These are phyloP conservation scores for Temnothorax nylanderi DNA, from an alignment of 1,140 invertebrate species.

Conservation along the genomic window DNA sequence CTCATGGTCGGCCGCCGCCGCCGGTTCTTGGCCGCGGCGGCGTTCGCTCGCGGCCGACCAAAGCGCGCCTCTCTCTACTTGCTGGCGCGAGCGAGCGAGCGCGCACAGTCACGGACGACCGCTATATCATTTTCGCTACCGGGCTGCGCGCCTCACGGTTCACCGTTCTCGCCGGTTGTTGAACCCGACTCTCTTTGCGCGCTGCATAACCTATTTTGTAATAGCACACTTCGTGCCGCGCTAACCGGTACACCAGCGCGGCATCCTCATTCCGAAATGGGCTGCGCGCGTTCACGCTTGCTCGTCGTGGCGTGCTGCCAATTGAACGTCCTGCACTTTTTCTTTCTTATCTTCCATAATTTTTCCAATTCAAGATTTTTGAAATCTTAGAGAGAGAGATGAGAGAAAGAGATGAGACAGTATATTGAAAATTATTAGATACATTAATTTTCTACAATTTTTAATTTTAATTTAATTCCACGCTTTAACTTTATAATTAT, in stretches of 20 bases:
- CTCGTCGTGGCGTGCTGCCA: constrained; percentile 31
- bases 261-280: constrained; percentile 67
- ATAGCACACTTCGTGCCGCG: constrained; percentile 84
- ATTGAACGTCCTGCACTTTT: constrained; percentile 8
- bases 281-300: constrained; percentile 14
- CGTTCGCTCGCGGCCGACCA: constrained; percentile 51
- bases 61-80: constrained; percentile 42
- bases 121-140: constrained; percentile 83
- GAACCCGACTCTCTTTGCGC: constrained; percentile 82
- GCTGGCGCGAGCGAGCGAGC: constrained; percentile 61
- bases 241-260: constrained; percentile 65
- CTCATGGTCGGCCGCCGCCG: constrained; percentile 29
- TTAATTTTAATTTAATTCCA: neutral
- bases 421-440: neutral
- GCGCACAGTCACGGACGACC: constrained; percentile 78
- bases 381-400: neutral
- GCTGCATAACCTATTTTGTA: constrained; percentile 86
- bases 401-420: neutral
- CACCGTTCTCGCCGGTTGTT: constrained; percentile 81
- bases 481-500: neutral
- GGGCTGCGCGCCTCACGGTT: constrained; percentile 76
- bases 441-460: neutral
- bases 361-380: neutral
- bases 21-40: constrained; percentile 6
- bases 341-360: neutral